Base-by-base conservation (phyloP, 92 coral and sea anemone species). In the Actinostola sp. region DNA sequence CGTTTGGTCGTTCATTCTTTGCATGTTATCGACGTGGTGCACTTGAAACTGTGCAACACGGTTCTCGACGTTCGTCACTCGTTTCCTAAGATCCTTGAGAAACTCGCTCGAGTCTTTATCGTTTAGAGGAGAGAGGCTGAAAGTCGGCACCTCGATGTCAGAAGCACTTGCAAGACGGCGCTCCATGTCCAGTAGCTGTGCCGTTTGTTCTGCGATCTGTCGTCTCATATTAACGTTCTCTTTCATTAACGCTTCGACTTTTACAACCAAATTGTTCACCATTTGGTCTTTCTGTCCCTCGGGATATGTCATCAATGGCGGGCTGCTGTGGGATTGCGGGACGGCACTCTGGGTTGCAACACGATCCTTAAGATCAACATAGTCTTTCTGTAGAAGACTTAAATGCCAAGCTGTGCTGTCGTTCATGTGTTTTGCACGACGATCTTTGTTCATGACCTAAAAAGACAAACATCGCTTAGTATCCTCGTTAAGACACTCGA, bases 11-110 rank as follows among this genome's bases (percentile, higher is more conserved):
- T 71, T 75, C 28, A 38, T 84, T 17, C 33, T 17, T 35, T 59
- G 26, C 27, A 68, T 55, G 19, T 57, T 70, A 33, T 84, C 89
- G 38, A 52, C 57, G 52, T 74, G 35, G 29, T 74, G 55, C 69
- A 84, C 76, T 16, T 84, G 68, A 0, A 63, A 45, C 62, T 82
- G 81, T 4, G 84, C 79, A 14, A 54, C 29, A 35, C 66, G 71
- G 34, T 70, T 75, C 49, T 77, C 89, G 26, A 68, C 74, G 29
- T 71, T 64, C 30, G 56, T 48, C 13, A 84, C 33, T 27, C 84
- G 62, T 27, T 69, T 66, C 13, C 69, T 23, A 1, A 83, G 61
- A 50, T 83, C 88, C 55, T 41, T 71, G 19, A 46, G 45, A 13
- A 35, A 12, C 14, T 59, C 38, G 12, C 36, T 44, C 19, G 72